A percentile compares a stretch with the other conserved stretches of the same genome.
Evolutionary conservation across 1,140 invertebrate genomes (phyloP).

Genomic region (Drosophila chauvacae): DNA sequence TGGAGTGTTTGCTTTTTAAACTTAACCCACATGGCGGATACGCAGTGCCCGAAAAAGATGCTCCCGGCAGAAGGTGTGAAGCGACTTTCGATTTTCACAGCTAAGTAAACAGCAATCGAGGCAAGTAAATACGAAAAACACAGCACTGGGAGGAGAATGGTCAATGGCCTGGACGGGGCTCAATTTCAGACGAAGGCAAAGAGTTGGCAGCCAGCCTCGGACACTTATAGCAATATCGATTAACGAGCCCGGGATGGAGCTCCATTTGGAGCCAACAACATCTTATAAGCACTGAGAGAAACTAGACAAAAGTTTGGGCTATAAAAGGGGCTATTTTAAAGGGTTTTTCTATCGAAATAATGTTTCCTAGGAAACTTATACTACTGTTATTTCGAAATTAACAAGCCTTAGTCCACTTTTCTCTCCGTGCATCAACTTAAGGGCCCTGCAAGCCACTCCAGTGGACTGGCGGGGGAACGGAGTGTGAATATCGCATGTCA

Average conservation of each 20-base stretch:
- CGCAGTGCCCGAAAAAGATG: conserved; percentile 27
- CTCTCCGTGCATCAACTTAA: conserved; percentile 52
- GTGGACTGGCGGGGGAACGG: conserved; percentile 39
- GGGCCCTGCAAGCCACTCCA: conserved; percentile 56
- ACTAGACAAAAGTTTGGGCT: neutral
- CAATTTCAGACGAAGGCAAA: conserved; percentile 66
- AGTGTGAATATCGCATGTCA: conserved; percentile 82
- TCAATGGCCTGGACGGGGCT: conserved; percentile 62
- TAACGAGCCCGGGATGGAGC: conserved; percentile 68
- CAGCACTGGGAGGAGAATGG: conserved; percentile 18
- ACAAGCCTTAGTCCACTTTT: neutral
- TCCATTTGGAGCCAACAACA: conserved; percentile 41
- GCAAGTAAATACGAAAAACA: conserved; percentile 47
- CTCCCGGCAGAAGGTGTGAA: conserved; percentile 58
- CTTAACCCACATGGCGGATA: conserved; percentile 66
- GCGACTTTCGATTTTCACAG: conserved; percentile 78
- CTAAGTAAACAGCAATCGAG: conserved; percentile 72
- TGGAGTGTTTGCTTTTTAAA: conserved; percentile 70
- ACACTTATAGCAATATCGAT: conserved; percentile 64
- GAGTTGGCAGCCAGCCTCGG: conserved; percentile 57
- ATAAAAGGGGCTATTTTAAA: neutral
- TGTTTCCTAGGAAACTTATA: neutral
- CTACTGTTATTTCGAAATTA: neutral
- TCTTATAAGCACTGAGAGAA: conserved; percentile 12
- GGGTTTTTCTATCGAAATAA: neutral